Conservation (phyloP, 2,888 invertebrate genomes). For the Lochmaea capreae region DNA sequence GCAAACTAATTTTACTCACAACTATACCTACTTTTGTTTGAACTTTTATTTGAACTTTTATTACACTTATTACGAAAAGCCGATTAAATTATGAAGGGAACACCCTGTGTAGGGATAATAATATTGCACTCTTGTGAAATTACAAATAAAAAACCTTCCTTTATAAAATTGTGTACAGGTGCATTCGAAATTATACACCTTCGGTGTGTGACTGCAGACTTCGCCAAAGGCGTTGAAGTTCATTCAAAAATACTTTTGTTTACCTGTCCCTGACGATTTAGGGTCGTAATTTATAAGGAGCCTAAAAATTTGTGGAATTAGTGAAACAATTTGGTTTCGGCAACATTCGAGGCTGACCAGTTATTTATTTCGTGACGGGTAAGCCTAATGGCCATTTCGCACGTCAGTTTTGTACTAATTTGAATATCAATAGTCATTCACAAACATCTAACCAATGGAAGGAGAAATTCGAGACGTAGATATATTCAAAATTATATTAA, state of each 20-base stretch:
- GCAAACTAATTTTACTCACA: too few species aligned
- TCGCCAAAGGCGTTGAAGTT: conserved; percentile 46
- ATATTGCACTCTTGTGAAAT: neutral
- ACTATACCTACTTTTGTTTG: too few species aligned
- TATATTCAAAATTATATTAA: neutral
- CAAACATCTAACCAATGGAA: neutral
- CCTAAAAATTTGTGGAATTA: conserved; percentile 51
- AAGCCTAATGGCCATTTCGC: conserved; percentile 28
- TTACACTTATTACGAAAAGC: too few species aligned
- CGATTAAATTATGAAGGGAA: too few species aligned
- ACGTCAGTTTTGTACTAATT: conserved; percentile 26
- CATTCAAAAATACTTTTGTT: conserved; percentile 50
- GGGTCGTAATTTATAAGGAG: conserved; percentile 48
- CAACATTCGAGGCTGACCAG: conserved; percentile 31
- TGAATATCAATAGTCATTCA: conserved; percentile 23
- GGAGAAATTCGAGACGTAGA: neutral
- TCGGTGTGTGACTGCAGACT: conserved; percentile 42
- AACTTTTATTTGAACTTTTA: too few species aligned
- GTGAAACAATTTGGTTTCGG: conserved; percentile 42
- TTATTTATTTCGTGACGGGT: conserved; percentile 31
- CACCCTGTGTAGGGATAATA: neutral
- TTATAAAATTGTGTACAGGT: conserved; percentile 22
- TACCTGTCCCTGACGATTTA: conserved; percentile 45
- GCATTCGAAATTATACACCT: conserved; percentile 40
- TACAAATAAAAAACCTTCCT: neutral